Conservation (phyloP, 2,113 vertebrate genomes). For the Perca fluviatilis region DNA sequence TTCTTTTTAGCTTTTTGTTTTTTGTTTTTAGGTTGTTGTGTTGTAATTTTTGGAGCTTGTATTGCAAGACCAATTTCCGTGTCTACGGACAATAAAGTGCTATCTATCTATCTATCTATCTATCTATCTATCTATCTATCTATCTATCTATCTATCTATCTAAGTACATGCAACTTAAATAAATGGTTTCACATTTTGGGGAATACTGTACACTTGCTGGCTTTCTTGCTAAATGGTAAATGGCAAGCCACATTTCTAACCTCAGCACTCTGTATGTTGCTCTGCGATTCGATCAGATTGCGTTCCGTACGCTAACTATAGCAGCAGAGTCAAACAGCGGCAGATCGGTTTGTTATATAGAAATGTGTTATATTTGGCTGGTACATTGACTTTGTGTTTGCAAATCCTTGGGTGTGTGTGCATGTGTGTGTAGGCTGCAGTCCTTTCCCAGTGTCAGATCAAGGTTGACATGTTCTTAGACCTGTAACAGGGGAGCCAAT, state of each 20-base stretch:
- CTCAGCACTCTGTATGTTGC: background rate
- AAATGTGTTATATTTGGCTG: background rate
- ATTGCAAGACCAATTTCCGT: too few species aligned
- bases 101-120: too few species aligned
- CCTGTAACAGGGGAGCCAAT: background rate
- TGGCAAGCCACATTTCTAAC: background rate
- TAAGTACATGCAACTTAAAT: background rate
- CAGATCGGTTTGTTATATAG: background rate
- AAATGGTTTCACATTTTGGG: background rate
- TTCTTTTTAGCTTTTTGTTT: too few species aligned
- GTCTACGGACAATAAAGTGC: too few species aligned
- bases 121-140: too few species aligned
- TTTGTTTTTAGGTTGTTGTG: too few species aligned
- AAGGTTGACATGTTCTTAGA: background rate
- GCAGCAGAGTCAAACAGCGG: background rate
- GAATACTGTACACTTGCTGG: background rate
- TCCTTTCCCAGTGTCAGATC: background rate
- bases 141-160: too few species aligned
- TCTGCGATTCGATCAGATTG: background rate
- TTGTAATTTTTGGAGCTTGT: too few species aligned
- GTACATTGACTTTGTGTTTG: background rate
- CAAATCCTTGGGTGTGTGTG: background rate
- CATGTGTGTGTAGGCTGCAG: background rate
- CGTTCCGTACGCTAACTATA: background rate
- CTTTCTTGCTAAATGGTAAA: slow-evolving; percentile 6